These are phyloP conservation scores for Dendroctonus valens DNA, from an alignment of 1,140 invertebrate species.

Conservation along the genomic window DNA sequence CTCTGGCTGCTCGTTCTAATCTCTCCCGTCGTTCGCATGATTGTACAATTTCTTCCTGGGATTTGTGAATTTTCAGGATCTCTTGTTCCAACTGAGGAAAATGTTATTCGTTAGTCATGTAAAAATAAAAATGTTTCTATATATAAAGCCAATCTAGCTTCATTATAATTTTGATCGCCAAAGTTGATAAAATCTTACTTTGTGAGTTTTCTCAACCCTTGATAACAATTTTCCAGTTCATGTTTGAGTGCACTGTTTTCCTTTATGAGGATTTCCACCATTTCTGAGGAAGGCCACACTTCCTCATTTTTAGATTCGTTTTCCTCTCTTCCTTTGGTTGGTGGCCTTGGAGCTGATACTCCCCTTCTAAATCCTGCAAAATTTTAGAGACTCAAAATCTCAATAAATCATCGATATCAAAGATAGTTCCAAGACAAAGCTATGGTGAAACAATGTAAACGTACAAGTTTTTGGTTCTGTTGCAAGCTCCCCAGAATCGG, in stretches of 20 bases:
- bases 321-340: slow-evolving; percentile 61
- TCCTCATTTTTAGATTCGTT: slow-evolving; percentile 55
- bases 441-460: too few species aligned
- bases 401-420: too few species aligned
- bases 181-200: slow-evolving; percentile 55
- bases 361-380: slow-evolving; percentile 41
- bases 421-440: too few species aligned
- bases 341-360: slow-evolving; percentile 53
- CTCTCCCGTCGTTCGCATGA: slow-evolving; percentile 84
- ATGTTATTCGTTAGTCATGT: too few species aligned
- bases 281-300: slow-evolving; percentile 67
- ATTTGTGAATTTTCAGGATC: slow-evolving; percentile 82
- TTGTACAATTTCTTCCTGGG: slow-evolving; percentile 82
- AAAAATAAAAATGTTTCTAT: slow-evolving; percentile 9
- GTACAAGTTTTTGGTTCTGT: too few species aligned
- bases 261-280: slow-evolving; percentile 79
- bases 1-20: slow-evolving; percentile 77
- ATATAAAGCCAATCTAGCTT: slow-evolving; percentile 5
- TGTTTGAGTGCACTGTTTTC: slow-evolving; percentile 83
- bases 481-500: too few species aligned
- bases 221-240: slow-evolving; percentile 76
- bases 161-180: not conserved
- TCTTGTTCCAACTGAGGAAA: slow-evolving; percentile 75
- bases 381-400: slow-evolving; percentile 1
- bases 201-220: slow-evolving; percentile 85